phyloP scores from a whole-genome alignment of 2,888 invertebrate species.

The Stenolophus ochropezus region DNA sequence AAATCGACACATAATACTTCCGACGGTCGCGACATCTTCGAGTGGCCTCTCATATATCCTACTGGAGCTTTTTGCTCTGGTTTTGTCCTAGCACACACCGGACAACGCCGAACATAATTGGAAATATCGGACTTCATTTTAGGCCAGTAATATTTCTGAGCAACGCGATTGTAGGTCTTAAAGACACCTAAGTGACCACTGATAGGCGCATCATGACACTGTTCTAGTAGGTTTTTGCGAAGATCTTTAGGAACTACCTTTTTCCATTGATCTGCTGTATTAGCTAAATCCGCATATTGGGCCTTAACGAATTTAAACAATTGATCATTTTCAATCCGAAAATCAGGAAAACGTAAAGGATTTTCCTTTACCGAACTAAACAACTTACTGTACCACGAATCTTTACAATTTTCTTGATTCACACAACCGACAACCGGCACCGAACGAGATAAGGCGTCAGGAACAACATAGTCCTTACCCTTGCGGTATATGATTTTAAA shows the following conservation, averaged over 20 bases:
- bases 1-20: slow-evolving; percentile 61
- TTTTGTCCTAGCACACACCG: slow-evolving; percentile 63
- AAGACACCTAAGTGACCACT: slow-evolving; percentile 62
- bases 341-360: neutral
- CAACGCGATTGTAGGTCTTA: slow-evolving; percentile 63
- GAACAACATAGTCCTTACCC: neutral
- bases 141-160: slow-evolving; percentile 66
- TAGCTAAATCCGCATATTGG: neutral
- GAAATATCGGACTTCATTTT: slow-evolving; percentile 63
- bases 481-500: neutral
- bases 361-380: neutral
- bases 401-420: neutral
- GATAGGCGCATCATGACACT: slow-evolving; percentile 64
- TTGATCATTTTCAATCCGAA: neutral
- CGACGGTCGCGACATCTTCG: slow-evolving; percentile 57
- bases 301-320: neutral
- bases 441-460: slow-evolving; percentile 44
- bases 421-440: neutral
- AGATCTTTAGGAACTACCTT: neutral
- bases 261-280: slow-evolving; percentile 13
- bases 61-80: slow-evolving; percentile 60
- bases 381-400: neutral
- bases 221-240: slow-evolving; percentile 36
- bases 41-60: slow-evolving; percentile 63
- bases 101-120: slow-evolving; percentile 62